Evolutionary conservation across 2,888 invertebrate species (phyloP).

Genomic region (Tetragonisca angustula): DNA sequence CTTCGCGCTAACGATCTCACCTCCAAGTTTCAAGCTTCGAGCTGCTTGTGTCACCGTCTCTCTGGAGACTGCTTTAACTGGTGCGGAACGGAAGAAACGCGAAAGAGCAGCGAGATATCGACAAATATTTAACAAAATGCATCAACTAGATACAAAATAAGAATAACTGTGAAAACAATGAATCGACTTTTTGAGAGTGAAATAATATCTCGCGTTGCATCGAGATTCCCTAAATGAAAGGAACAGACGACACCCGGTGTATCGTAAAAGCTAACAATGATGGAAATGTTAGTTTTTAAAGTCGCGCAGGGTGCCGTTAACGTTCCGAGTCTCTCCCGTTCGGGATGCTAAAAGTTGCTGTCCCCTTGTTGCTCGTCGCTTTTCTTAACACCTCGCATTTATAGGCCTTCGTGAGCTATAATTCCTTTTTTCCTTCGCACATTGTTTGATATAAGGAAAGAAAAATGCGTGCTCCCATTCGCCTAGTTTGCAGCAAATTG

Average conservation of each 20-base stretch:
- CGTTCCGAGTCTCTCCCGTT: slow-evolving; percentile 58
- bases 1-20: slow-evolving; percentile 82
- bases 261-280: slow-evolving; percentile 81
- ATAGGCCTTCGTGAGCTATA: slow-evolving; percentile 56
- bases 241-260: slow-evolving; percentile 57
- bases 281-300: slow-evolving; percentile 82
- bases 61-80: slow-evolving; percentile 30
- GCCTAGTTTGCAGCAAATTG: slow-evolving; percentile 20
- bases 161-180: not conserved
- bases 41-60: slow-evolving; percentile 43
- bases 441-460: slow-evolving; percentile 29
- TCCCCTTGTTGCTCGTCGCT: slow-evolving; percentile 65
- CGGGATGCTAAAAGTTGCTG: slow-evolving; percentile 56
- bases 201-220: not conserved
- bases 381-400: slow-evolving; percentile 53
- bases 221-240: slow-evolving; percentile 57
- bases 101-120: slow-evolving; percentile 26
- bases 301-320: slow-evolving; percentile 79
- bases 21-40: slow-evolving; percentile 64
- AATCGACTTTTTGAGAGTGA: not conserved
- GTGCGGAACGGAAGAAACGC: slow-evolving; percentile 10
- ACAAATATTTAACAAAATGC: slow-evolving; percentile 6
- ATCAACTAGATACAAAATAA: not conserved
- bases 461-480: slow-evolving; percentile 20
- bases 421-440: slow-evolving; percentile 46